These are phyloP conservation scores for Drosophila littoralis DNA, from an alignment of 1,140 invertebrate species.

Conservation along the genomic window DNA sequence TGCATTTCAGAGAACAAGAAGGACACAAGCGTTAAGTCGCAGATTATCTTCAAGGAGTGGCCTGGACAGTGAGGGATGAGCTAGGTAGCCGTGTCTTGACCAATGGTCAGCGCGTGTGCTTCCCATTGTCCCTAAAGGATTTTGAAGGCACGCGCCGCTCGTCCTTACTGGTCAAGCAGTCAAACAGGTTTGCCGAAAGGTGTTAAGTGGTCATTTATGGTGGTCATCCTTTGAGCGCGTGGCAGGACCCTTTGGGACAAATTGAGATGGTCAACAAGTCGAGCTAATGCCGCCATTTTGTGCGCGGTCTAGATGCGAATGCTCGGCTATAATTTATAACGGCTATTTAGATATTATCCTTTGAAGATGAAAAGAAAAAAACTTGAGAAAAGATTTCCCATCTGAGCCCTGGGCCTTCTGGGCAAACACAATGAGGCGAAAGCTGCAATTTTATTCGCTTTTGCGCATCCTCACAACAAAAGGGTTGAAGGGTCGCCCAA, in stretches of 20 bases:
- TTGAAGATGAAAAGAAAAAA: constrained; percentile 32
- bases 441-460: constrained; percentile 75
- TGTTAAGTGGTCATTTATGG: constrained; percentile 41
- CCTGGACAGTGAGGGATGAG: constrained; percentile 15
- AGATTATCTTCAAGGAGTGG: constrained; percentile 55
- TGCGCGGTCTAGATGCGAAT: not conserved
- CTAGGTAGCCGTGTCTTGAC: constrained; percentile 47
- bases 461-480: constrained; percentile 73
- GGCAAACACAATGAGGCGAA: constrained; percentile 52
- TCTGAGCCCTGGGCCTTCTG: constrained; percentile 47
- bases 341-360: constrained; percentile 53
- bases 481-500: constrained; percentile 71
- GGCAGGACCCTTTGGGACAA: constrained; percentile 34
- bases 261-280: constrained; percentile 55
- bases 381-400: constrained; percentile 65
- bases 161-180: constrained; percentile 46
- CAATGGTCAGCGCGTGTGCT: constrained; percentile 63
- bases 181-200: constrained; percentile 60
- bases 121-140: constrained; percentile 17
- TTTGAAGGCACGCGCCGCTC: constrained; percentile 28
- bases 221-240: constrained; percentile 55
- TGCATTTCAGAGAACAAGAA: constrained; percentile 23
- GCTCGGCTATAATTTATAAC: constrained; percentile 58
- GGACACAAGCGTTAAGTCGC: constrained; percentile 31
- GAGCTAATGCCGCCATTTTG: constrained; percentile 23